Base-by-base conservation (phyloP, 1,140 invertebrate species). In the Aphaenogaster floridana region DNA sequence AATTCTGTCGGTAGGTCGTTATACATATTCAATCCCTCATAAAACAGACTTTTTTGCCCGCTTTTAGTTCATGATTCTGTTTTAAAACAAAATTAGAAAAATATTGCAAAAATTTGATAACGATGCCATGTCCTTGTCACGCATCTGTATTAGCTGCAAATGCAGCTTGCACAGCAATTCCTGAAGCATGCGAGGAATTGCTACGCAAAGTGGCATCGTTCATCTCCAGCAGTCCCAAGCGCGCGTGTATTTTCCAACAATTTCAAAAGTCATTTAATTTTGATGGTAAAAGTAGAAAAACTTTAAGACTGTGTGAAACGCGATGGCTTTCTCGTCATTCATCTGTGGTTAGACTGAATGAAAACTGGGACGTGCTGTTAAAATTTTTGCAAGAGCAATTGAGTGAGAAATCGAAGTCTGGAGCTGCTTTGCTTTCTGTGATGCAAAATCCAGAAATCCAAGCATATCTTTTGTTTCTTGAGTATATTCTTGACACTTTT, bases 371-470 rank as follows among this genome's bases (percentile, higher is more conserved):
- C 9, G 39, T 21, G 39, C 39, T 68, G 8, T 4, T 45, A 15
- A 48, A 50, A 50, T 71, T 28, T 48, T 71, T 71, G 21, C 21
- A 71, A 50, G 21, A 71, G 3, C 68, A 71, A 28, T n/a, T 34
- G 4, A 71, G 21, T 5, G 45, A 71, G 11, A 71, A 71, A 71
- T 71, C 21, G 15, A 71, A 71, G 21, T 50, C 68, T 71, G 42
- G 6, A 3, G 21, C 68, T 71, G 42, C n/a, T 71, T 71, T 71
- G 3, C 45, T 71, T 1, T 28, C 21, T 15, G 6, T 50, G 21
- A 71, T 71, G 68, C n/a, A 13, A 71, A 71, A 71, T 71, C 21
- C 45, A 71, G 45, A 71, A 71, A 34, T 28, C 2, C n/a, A 34
- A 50, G 68, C 68, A 15, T 71, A 71, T 5, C 21, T 50, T 28